phyloP scores from a whole-genome alignment of 1,140 invertebrate genomes.

The Drosophila lowei region DNA sequence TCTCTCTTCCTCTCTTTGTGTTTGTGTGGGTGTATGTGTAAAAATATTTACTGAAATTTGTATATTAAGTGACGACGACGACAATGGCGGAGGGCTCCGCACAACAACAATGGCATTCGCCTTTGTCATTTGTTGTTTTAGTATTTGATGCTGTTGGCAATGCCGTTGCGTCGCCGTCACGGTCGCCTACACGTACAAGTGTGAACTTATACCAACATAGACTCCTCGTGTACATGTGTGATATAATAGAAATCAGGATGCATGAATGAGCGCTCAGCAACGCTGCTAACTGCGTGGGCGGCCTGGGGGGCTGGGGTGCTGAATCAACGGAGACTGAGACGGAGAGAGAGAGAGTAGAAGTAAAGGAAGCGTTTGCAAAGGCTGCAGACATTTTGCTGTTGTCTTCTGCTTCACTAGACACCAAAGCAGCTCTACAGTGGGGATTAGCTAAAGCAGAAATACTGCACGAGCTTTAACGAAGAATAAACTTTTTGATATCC shows the following conservation, averaged over 20 bases:
- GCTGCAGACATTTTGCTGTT: constrained; percentile 53
- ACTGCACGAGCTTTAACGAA: background rate
- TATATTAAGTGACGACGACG: constrained; percentile 75
- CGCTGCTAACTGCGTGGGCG: constrained; percentile 56
- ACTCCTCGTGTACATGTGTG: constrained; percentile 15
- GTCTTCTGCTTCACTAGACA: constrained; percentile 32
- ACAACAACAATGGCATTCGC: constrained; percentile 31
- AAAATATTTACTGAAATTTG: constrained; percentile 81
- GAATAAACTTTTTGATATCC: background rate
- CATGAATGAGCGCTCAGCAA: constrained; percentile 59
- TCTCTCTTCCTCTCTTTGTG: background rate
- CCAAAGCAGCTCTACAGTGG: constrained; percentile 25
- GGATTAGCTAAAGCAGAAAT: background rate
- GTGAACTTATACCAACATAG: constrained; percentile 26
- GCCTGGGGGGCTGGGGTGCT: background rate
- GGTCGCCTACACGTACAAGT: constrained; percentile 30
- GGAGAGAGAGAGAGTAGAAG: background rate
- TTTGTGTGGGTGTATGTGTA: constrained; percentile 22
- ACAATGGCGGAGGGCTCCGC: constrained; percentile 34
- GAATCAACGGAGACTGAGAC: background rate
- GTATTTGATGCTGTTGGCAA: constrained; percentile 59
- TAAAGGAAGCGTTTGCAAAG: constrained; percentile 22
- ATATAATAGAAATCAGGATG: constrained; percentile 66
- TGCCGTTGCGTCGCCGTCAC: constrained; percentile 34
- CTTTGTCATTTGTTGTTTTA: constrained; percentile 36